Evolutionary conservation across 2,888 invertebrate genomes (phyloP).

Genomic region (Perizoma affinitatum): DNA sequence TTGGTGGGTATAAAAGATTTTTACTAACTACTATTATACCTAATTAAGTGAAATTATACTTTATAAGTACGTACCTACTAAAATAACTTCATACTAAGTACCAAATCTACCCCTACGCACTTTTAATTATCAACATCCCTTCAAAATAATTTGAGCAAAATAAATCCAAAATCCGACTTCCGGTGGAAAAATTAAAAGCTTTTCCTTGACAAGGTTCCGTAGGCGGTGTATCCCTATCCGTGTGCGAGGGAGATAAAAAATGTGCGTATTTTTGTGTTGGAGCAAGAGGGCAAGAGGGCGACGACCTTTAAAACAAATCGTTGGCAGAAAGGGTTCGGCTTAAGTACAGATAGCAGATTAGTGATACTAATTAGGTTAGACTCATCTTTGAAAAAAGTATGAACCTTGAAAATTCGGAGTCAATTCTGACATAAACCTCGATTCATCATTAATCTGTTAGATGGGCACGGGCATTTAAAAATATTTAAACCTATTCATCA

Average conservation of each 20-base stretch:
- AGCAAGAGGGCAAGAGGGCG: constrained; percentile 69
- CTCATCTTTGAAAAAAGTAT: no score
- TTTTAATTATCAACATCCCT: neutral
- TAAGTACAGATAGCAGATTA: constrained; percentile 67
- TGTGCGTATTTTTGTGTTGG: constrained; percentile 51
- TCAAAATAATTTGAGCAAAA: constrained; percentile 23
- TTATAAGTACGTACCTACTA: no score
- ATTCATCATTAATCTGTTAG: no score
- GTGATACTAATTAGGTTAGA: constrained; percentile 34
- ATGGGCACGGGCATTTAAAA: no score
- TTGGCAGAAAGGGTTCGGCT: constrained; percentile 79
- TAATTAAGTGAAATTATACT: no score
- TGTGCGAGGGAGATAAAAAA: constrained; percentile 59
- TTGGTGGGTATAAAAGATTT: no score
- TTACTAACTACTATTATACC: no score
- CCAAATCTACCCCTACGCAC: no score
- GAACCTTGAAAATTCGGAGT: no score
- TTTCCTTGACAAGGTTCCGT: constrained; percentile 68
- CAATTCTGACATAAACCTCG: no score
- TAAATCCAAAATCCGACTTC: constrained; percentile 63
- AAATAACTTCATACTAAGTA: no score
- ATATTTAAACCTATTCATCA: no score
- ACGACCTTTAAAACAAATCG: constrained; percentile 84
- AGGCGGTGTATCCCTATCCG: constrained; percentile 68
- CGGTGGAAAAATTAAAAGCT: constrained; percentile 70